These are phyloP conservation scores for Papilio glaucus DNA, from an alignment of 1,140 invertebrate species.

Conservation along the genomic window DNA sequence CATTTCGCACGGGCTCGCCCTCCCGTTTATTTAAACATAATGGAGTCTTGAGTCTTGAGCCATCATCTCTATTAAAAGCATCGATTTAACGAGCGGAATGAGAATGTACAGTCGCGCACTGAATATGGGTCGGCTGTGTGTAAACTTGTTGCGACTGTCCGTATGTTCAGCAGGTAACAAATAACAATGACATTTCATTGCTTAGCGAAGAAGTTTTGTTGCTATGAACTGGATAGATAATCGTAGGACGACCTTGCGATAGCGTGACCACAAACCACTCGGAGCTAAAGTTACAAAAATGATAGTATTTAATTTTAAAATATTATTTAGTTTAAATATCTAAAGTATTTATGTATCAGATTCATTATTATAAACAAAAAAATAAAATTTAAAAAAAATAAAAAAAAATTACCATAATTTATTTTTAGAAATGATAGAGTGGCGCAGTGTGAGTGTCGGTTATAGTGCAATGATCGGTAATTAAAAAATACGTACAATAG, in stretches of 20 bases:
- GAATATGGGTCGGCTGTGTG: slow-evolving; percentile 71
- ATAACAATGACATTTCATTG: slow-evolving; percentile 48
- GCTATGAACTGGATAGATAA: slow-evolving; percentile 26
- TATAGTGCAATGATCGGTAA: slow-evolving; percentile 3
- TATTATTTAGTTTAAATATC: neutral
- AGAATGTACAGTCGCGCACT: slow-evolving; percentile 59
- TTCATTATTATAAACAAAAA: neutral
- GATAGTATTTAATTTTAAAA: neutral
- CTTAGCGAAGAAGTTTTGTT: slow-evolving; percentile 17
- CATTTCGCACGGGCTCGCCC: slow-evolving; percentile 43
- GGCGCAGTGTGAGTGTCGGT: neutral
- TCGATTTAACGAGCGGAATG: slow-evolving; percentile 74
- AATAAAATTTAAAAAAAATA: too few relatives aligned
- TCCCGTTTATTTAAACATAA: slow-evolving; percentile 44
- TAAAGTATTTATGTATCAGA: neutral
- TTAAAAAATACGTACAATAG: slow-evolving; percentile 27
- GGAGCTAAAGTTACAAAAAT: neutral
- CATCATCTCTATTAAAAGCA: slow-evolving; percentile 77
- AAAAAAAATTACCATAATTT: neutral
- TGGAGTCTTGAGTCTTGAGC: slow-evolving; percentile 63
- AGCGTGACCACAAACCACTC: neutral
- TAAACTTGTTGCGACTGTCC: slow-evolving; percentile 45
- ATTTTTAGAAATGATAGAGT: neutral
- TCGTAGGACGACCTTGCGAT: slow-evolving; percentile 16
- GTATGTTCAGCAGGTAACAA: slow-evolving; percentile 48